Evolutionary conservation across 2,113 vertebrate species (phyloP).

Genomic region (Colossoma macropomum): DNA sequence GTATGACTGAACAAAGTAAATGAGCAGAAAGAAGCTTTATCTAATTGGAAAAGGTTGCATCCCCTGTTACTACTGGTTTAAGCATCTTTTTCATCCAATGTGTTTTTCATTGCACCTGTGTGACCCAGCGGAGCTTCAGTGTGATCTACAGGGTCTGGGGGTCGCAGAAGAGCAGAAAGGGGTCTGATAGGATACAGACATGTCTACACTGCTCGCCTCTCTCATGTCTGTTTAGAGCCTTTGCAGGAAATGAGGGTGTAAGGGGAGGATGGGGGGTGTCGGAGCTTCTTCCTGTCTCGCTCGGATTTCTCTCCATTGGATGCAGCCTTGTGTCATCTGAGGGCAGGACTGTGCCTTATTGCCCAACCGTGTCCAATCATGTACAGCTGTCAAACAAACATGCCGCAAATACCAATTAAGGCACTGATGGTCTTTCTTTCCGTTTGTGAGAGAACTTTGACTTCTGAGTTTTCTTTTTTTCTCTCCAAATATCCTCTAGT

Average conservation of each 20-base stretch:
- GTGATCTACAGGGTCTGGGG: conserved; percentile 68
- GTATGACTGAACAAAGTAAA: background rate
- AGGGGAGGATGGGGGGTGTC: conserved; percentile 37
- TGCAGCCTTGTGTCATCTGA: conserved; percentile 76
- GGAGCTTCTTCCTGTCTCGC: conserved; percentile 71
- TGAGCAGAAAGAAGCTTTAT: conserved; percentile 42
- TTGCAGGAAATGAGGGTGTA: conserved; percentile 37
- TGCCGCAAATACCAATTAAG: conserved; percentile 75
- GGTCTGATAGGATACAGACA: conserved; percentile 57
- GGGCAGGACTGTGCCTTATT: conserved; percentile 68
- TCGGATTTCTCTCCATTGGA: conserved; percentile 67
- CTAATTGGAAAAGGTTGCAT: conserved; percentile 26
- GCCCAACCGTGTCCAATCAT: conserved; percentile 74
- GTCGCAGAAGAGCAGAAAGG: conserved; percentile 40
- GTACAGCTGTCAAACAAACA: conserved; percentile 78
- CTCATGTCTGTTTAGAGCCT: conserved; percentile 53
- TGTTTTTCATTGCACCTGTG: conserved; percentile 68
- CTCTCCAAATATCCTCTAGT: background rate
- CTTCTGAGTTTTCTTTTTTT: background rate
- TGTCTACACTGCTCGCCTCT: conserved; percentile 66
- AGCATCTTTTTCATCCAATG: conserved; percentile 65
- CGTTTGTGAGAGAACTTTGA: conserved; percentile 18
- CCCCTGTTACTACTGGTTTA: conserved; percentile 31
- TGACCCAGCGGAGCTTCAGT: conserved; percentile 70
- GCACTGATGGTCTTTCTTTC: conserved; percentile 54